A percentile compares a stretch with the other conserved stretches of the same genome.
Conservation (phyloP, 2,113 vertebrate species). For the Eira barbara region DNA sequence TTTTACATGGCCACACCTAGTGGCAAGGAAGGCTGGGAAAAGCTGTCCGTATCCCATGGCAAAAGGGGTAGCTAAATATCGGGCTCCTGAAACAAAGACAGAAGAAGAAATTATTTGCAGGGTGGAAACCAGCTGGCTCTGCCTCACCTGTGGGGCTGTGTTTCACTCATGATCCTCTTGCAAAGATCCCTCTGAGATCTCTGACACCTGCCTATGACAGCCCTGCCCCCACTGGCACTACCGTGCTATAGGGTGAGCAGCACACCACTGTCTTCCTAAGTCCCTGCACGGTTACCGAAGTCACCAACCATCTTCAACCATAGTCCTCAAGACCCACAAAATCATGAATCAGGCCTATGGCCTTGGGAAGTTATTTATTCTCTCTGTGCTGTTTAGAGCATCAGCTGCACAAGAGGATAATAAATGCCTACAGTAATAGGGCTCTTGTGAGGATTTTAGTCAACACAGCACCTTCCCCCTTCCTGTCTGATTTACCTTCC, state of each 20-base stretch:
- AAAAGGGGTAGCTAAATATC: neutral
- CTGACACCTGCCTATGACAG: neutral
- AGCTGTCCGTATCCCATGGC: neutral
- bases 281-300: neutral
- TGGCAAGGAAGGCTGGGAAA: neutral
- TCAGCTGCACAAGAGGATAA: neutral
- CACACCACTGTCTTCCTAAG: neutral
- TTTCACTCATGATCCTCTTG: neutral
- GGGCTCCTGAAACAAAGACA: neutral
- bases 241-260: accelerated
- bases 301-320: neutral
- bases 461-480: neutral
- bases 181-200: neutral
- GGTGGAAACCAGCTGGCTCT: neutral
- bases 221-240: neutral
- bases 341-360: neutral
- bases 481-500: neutral
- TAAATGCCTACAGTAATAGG: neutral
- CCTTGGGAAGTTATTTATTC: neutral
- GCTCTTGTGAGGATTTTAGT: neutral
- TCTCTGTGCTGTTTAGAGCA: neutral
- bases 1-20: neutral
- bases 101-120: neutral
- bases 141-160: neutral
- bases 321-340: neutral